Evolutionary conservation across 1,140 invertebrate genomes (phyloP).

Genomic region (Musca vetustissima): DNA sequence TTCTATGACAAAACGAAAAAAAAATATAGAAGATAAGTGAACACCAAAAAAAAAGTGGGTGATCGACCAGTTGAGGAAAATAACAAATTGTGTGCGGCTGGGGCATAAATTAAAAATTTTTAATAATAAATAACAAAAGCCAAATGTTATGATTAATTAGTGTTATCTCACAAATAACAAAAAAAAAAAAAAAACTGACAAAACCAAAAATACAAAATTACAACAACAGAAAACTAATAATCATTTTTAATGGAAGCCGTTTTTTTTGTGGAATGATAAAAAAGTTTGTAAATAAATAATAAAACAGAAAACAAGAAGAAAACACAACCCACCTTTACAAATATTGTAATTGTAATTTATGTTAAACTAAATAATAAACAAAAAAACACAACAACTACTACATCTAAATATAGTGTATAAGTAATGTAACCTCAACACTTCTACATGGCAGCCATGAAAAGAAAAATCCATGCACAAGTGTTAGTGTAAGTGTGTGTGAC

Average conservation of each 20-base stretch:
- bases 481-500: neutral
- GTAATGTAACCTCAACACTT: neutral
- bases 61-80: too few relatives aligned
- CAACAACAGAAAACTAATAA: neutral
- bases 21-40: too few relatives aligned
- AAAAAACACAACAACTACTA: neutral
- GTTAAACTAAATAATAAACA: neutral
- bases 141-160: neutral
- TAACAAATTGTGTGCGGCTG: too few relatives aligned
- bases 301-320: neutral
- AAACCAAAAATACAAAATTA: neutral
- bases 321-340: slow-evolving; percentile 11
- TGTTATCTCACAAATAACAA: too few relatives aligned
- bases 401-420: neutral
- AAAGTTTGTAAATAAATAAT: neutral
- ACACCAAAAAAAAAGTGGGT: too few relatives aligned
- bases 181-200: neutral
- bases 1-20: too few relatives aligned
- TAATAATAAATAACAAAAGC: neutral
- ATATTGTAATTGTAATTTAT: slow-evolving; percentile 9
- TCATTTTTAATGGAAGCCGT: neutral
- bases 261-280: neutral
- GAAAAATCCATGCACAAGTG: slow-evolving; percentile 6
- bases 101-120: neutral
- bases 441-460: too few relatives aligned